Conservation (phyloP, 2,888 invertebrate species). For the Balanococcus diminutus region DNA sequence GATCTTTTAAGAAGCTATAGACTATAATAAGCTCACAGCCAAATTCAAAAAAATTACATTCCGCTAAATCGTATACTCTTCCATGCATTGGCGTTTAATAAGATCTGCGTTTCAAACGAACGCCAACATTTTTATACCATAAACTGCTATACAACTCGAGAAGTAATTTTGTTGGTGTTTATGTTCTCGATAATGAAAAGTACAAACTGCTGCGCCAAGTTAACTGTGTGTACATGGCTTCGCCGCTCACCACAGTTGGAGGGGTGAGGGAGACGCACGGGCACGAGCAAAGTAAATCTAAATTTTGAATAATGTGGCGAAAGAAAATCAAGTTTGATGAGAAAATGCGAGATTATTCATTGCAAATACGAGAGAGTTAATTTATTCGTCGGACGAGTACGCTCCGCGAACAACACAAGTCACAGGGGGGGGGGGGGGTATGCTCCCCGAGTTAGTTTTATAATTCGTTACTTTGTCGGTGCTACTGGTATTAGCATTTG, state of each 20-base stretch:
- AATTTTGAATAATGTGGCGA: conserved; percentile 44
- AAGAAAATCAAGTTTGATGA: conserved; percentile 41
- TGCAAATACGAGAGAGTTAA: conserved; percentile 10
- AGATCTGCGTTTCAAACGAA: too few relatives aligned
- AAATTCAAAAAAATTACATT: too few relatives aligned
- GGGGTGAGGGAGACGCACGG: not conserved
- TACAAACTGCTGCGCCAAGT: not conserved
- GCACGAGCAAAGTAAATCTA: too few relatives aligned
- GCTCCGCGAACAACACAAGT: not conserved
- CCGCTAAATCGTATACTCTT: too few relatives aligned
- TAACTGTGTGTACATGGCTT: not conserved
- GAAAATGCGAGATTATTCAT: conserved; percentile 36
- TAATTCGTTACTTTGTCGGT: not conserved
- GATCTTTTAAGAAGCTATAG: too few relatives aligned
- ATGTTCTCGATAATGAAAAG: conserved; percentile 43
- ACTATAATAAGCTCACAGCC: too few relatives aligned
- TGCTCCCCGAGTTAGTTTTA: not conserved
- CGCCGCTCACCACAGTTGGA: not conserved
- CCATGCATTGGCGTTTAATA: too few relatives aligned
- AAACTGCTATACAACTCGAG: not conserved
- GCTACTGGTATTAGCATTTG: not conserved
- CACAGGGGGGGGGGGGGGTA: too few relatives aligned
- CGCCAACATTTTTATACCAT: too few relatives aligned
- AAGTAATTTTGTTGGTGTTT: conserved; percentile 32
- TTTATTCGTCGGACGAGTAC: conserved; percentile 24